phyloP scores from a whole-genome alignment of 2,113 vertebrate genomes.

The Antechinus flavipes region DNA sequence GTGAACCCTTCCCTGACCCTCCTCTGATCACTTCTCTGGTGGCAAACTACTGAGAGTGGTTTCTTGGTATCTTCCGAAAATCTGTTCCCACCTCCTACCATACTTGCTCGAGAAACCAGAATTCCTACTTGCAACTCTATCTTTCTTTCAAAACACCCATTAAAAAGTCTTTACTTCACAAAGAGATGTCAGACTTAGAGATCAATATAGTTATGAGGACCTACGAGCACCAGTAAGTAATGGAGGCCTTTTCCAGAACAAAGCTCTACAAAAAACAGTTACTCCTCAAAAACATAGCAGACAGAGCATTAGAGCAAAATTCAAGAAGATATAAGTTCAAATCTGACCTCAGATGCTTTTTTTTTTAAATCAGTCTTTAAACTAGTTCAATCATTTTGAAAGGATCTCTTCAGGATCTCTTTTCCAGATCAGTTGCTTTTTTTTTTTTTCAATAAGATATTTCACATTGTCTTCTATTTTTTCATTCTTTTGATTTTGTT shows the following conservation, averaged over 20 bases:
- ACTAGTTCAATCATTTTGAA: too few species aligned
- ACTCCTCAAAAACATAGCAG: neutral
- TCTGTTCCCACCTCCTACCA: neutral
- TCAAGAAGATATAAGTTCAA: neutral
- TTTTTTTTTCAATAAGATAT: too few species aligned
- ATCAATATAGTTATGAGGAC: neutral
- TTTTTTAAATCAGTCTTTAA: neutral
- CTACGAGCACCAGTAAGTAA: neutral
- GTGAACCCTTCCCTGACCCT: neutral
- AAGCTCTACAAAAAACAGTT: neutral
- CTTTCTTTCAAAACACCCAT: neutral
- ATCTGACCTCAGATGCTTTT: neutral
- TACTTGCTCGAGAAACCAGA: neutral
- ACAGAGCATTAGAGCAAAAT: neutral
- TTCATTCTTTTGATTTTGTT: too few species aligned
- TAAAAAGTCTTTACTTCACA: neutral
- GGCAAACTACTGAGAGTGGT: neutral
- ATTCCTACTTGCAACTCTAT: neutral
- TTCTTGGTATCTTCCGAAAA: neutral
- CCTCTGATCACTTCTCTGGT: neutral
- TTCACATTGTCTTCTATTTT: too few species aligned
- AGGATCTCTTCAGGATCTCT: too few species aligned
- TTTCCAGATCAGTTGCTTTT: too few species aligned
- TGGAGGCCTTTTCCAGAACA: neutral
- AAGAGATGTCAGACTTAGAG: neutral